Evolutionary conservation across 2,888 invertebrate species (phyloP), one percentile per base, ranked within the genome.

Genomic region (Aporophyla lueneburgensis): DNA sequence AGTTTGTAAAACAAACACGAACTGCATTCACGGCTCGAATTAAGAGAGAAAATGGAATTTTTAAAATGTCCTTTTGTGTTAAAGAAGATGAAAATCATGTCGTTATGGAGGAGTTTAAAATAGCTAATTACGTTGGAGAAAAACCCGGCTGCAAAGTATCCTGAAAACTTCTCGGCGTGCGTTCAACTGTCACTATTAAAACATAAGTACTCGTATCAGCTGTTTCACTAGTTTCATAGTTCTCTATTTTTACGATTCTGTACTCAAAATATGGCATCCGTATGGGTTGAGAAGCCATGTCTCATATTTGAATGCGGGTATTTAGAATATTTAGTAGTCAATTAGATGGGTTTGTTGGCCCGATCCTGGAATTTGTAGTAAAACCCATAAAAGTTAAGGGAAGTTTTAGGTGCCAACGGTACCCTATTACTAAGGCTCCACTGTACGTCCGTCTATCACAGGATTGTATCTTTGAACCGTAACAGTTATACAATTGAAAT

Each of bases 111-210:
- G 89, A 91, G 90, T 91, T 91, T 91, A 91, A 92, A 93, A 90
- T 90, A 91, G 90, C 92, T 92, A 93, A 93, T 93, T 93, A 92
- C 86, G 89, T 89, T 81, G 86, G 85, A 88, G 88, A 90, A 92
- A 92, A 92, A 92, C 88, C 82, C 87, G 78, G 77, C 79, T 75
- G 78, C 84, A 80, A 87, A 87, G 87, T 81, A 73, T 87, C 87
- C 83, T 90, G 87, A 83, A 90, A 92, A 91, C 85, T 92, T 91
- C 77, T 74, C 78, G 83, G 89, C 88, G 88, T 91, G 90, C 81
- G 87, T 90, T 91, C 90, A 88, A 90, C 89, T 90, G 90, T 88
- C 87, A 86, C 87, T 87, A 90, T 92, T 91, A 90, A 89, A 89
- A 87, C 81, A 87, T 86, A 87, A 90, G 83, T 77, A 86, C 70